Conservation (phyloP, 1,140 invertebrate genomes). For the Argopecten irradians region DNA sequence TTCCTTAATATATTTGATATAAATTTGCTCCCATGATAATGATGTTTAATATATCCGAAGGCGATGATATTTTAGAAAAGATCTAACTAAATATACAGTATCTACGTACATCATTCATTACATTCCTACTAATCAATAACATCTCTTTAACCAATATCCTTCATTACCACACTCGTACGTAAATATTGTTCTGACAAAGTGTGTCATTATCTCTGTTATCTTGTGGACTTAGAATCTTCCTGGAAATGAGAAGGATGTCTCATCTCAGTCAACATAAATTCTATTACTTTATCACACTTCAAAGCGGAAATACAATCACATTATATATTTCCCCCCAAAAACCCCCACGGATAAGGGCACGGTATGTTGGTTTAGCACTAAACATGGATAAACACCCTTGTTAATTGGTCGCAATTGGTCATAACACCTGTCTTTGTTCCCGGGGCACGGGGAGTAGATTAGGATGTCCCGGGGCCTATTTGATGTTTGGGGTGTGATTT, state of each 20-base stretch:
- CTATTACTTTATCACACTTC: neutral
- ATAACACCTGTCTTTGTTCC: neutral
- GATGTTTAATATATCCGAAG: neutral
- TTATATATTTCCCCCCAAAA: neutral
- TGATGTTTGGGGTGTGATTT: constrained; percentile 1
- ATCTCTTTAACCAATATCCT: neutral
- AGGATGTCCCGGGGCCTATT: neutral
- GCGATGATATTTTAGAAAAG: neutral
- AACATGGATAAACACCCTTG: neutral
- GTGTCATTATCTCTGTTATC: neutral
- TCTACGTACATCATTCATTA: neutral
- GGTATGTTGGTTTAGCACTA: neutral
- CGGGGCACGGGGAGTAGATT: neutral
- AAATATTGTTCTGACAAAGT: neutral
- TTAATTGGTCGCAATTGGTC: neutral
- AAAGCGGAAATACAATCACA: neutral
- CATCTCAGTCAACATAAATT: neutral
- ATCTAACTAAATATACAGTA: neutral
- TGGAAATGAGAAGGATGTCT: neutral
- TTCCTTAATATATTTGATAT: too few relatives aligned
- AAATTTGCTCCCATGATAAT: neutral
- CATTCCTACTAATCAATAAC: neutral
- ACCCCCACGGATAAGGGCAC: neutral
- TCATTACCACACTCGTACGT: neutral
- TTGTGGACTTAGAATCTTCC: neutral